A percentile compares a stretch with the other conserved stretches of the same genome.
phyloP scores from a whole-genome alignment of 2,888 invertebrate genomes.

The Apamea anceps region DNA sequence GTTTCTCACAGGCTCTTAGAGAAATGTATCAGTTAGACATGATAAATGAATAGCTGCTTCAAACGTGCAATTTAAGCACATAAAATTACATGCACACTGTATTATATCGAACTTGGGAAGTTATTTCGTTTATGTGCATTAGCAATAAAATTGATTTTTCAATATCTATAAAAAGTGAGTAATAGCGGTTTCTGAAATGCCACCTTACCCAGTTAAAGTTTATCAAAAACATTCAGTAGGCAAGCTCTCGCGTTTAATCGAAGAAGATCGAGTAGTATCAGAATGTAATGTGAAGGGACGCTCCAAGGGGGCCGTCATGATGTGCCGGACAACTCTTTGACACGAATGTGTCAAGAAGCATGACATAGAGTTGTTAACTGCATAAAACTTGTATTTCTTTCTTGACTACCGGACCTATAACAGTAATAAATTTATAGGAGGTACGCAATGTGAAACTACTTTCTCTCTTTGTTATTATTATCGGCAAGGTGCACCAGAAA shows the following conservation, averaged over 20 bases:
- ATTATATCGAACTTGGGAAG: background rate
- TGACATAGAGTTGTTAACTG: constrained; percentile 65
- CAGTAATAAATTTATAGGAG: constrained; percentile 23
- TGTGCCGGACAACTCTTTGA: constrained; percentile 72
- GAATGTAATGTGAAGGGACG: constrained; percentile 62
- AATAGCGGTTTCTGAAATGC: background rate
- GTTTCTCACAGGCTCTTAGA: background rate
- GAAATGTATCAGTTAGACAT: constrained; percentile 1
- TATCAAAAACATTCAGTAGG: constrained; percentile 3
- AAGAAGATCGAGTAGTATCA: constrained; percentile 58
- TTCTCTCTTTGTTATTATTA: constrained; percentile 37
- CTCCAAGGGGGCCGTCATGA: constrained; percentile 69
- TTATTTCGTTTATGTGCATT: background rate
- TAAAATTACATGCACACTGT: background rate
- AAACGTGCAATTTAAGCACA: background rate
- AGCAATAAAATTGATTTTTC: background rate
- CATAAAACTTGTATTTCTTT: background rate
- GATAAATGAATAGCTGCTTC: background rate
- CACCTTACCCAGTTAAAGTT: background rate
- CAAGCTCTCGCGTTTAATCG: constrained; percentile 38
- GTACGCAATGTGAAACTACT: constrained; percentile 34
- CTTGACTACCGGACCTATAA: constrained; percentile 3
- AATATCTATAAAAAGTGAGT: background rate
- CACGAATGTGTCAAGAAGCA: constrained; percentile 45
- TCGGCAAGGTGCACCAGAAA: constrained; percentile 50